Evolutionary conservation across 2,888 invertebrate species (phyloP).

Genomic region (Eupithecia abbreviata): DNA sequence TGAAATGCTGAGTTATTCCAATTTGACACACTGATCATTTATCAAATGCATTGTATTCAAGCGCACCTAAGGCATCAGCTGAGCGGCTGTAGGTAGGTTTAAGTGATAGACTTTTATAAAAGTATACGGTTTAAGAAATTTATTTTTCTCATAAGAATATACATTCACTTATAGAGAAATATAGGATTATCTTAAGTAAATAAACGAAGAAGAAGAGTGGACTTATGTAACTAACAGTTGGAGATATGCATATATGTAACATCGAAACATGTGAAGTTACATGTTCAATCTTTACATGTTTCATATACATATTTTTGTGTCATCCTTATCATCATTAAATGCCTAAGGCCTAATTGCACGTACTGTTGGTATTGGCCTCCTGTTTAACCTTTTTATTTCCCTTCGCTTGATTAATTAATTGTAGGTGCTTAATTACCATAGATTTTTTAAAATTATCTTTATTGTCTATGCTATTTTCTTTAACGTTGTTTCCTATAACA

Average conservation of each 20-base stretch:
- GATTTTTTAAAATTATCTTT: neutral
- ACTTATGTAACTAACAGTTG: too few relatives aligned
- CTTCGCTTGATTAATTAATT: neutral
- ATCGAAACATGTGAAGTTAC: too few relatives aligned
- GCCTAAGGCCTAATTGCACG: neutral
- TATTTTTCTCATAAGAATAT: too few relatives aligned
- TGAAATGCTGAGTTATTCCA: conserved; percentile 57
- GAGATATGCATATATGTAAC: too few relatives aligned
- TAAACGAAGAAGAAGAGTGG: too few relatives aligned
- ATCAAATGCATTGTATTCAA: conserved; percentile 57
- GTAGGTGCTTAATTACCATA: neutral
- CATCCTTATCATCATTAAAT: neutral
- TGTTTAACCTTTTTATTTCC: neutral
- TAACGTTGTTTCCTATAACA: too few relatives aligned
- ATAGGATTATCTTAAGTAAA: too few relatives aligned
- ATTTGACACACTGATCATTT: conserved; percentile 68
- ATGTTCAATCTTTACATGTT: neutral
- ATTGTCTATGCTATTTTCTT: neutral
- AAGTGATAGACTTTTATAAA: neutral
- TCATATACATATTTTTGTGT: neutral
- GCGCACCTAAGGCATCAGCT: neutral
- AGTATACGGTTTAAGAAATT: too few relatives aligned
- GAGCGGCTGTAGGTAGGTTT: conserved; percentile 2
- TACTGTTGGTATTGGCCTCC: neutral
- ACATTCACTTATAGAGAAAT: too few relatives aligned